These are phyloP conservation scores for Adelognathus sp. DNA, from an alignment of 2,888 invertebrate genomes.

Conservation along the genomic window DNA sequence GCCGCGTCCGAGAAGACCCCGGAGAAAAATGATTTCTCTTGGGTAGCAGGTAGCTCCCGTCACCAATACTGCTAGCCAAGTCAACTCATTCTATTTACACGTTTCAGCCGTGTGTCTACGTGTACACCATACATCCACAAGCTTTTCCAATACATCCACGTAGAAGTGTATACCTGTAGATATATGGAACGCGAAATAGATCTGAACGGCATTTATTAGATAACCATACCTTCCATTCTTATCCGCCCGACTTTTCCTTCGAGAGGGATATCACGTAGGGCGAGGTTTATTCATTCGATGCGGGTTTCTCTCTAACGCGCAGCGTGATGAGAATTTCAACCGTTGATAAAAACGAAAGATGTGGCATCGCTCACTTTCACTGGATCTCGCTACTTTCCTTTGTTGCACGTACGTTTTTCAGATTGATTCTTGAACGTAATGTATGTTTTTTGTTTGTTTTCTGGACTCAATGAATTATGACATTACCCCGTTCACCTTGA, in stretches of 20 bases:
- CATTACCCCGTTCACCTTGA: too few species aligned
- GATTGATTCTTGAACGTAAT: too few species aligned
- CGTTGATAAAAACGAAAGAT: constrained; percentile 3
- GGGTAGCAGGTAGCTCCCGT: constrained; percentile 50
- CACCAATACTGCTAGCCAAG: constrained; percentile 8
- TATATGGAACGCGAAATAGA: constrained; percentile 25
- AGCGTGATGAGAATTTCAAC: constrained; percentile 74
- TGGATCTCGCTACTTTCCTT: constrained; percentile 29
- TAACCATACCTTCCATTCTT: constrained; percentile 53
- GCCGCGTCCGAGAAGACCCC: constrained; percentile 18
- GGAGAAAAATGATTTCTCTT: constrained; percentile 68
- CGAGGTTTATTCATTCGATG: constrained; percentile 74
- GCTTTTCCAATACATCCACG: constrained; percentile 2
- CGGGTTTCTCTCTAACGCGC: constrained; percentile 63
- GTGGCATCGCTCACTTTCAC: constrained; percentile 27
- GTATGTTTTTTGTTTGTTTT: too few species aligned
- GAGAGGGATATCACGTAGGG: constrained; percentile 71
- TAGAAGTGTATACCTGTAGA: background rate
- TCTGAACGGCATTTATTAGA: constrained; percentile 66
- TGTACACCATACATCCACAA: background rate
- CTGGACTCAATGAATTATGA: too few species aligned
- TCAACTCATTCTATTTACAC: background rate
- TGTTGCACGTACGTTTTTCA: constrained; percentile 18
- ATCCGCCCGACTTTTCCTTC: constrained; percentile 40
- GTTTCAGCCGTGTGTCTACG: constrained; percentile 13